A percentile compares a stretch with the other conserved stretches of the same genome.
phyloP scores from a whole-genome alignment of 2,888 invertebrate genomes.

The Ferrisia virgata region DNA sequence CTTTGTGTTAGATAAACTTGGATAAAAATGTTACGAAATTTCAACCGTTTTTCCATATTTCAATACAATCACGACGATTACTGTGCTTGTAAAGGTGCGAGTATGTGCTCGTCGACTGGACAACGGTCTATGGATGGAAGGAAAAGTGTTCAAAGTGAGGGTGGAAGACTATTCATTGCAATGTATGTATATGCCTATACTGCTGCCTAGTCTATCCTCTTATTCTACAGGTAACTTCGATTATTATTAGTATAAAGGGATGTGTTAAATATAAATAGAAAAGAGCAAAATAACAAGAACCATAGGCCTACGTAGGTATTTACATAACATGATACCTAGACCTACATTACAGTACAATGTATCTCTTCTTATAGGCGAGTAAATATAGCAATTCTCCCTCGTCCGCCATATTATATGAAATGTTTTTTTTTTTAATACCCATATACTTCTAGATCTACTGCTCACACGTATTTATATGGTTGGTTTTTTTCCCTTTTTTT shows the following conservation, averaged over 20 bases:
- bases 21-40: neutral
- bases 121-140: neutral
- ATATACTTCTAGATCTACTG: constrained; percentile 31
- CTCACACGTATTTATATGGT: constrained; percentile 25
- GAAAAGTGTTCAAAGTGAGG: neutral
- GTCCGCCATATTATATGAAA: neutral
- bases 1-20: neutral
- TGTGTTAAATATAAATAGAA: neutral
- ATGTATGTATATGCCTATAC: too few relatives aligned
- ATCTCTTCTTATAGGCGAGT: neutral
- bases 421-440: too few relatives aligned
- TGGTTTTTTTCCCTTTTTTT: neutral
- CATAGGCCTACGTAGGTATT: neutral
- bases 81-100: too few relatives aligned
- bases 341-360: too few relatives aligned
- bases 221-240: neutral
- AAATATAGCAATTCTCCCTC: neutral
- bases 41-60: neutral
- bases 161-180: too few relatives aligned
- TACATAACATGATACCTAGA: neutral
- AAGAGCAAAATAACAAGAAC: neutral
- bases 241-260: neutral
- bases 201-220: too few relatives aligned
- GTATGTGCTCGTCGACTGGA: neutral
- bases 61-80: too few relatives aligned